phyloP scores from a whole-genome alignment of 2,797 vertebrate genomes.

The Lacerta bilineata region DNA sequence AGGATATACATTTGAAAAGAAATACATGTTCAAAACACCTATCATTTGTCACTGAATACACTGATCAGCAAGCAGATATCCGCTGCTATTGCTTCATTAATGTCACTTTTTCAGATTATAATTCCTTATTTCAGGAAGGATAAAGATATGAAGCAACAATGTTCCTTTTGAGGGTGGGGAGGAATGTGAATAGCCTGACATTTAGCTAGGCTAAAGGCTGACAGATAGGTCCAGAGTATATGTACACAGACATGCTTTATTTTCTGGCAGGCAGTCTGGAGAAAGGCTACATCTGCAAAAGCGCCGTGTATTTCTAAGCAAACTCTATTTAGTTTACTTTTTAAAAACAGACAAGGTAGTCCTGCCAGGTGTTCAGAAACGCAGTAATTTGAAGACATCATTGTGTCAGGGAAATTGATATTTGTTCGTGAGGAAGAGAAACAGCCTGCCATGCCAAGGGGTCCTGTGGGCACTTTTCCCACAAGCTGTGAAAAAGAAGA shows the following conservation, averaged over 20 bases:
- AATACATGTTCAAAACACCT: not conserved
- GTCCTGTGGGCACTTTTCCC: not conserved
- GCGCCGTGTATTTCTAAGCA: constrained; percentile 27
- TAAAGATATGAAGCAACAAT: constrained; percentile 35
- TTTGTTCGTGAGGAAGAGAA: not conserved
- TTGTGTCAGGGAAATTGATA: constrained; percentile 3
- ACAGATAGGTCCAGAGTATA: constrained; percentile 29
- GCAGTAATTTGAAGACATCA: not conserved
- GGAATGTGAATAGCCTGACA: constrained; percentile 38
- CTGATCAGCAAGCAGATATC: not conserved
- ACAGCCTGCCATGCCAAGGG: not conserved
- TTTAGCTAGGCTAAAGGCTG: constrained; percentile 36
- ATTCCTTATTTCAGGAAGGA: constrained; percentile 51
- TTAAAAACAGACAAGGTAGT: not conserved
- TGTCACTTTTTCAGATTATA: constrained; percentile 49
- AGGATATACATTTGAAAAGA: not conserved
- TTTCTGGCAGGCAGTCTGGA: constrained; percentile 21
- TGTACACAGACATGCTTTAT: constrained; percentile 31
- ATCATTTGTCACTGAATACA: not conserved
- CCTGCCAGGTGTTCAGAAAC: constrained; percentile 23
- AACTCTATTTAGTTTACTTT: constrained; percentile 39
- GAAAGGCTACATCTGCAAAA: not conserved
- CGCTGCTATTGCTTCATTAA: constrained; percentile 31
- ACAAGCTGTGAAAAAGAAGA: not conserved
- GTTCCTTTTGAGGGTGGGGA: constrained; percentile 15